Conservation (phyloP, 2,888 invertebrate species). For the Latheticus oryzae region DNA sequence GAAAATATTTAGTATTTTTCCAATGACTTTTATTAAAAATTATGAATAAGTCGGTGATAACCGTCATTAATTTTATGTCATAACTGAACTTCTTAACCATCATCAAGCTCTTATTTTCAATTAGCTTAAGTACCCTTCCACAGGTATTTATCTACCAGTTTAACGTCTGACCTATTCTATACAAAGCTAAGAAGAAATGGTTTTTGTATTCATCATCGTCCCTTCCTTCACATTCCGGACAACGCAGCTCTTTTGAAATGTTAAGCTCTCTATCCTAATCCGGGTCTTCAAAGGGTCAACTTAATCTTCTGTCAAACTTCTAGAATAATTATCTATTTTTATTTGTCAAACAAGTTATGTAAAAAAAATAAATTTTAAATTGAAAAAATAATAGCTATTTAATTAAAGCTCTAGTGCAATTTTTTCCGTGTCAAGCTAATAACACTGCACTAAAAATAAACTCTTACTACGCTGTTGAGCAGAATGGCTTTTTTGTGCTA, state of each 20-base stretch:
- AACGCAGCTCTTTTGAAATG: constrained; percentile 32
- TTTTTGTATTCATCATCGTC: constrained; percentile 26
- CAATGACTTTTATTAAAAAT: constrained; percentile 25
- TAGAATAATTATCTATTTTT: constrained; percentile 45
- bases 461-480: too few relatives aligned
- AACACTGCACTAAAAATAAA: too few relatives aligned
- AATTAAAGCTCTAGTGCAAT: too few relatives aligned
- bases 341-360: constrained; percentile 1
- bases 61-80: constrained; percentile 32
- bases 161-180: constrained; percentile 20
- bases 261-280: constrained; percentile 41
- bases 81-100: constrained; percentile 31
- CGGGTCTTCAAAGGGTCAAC: constrained; percentile 42
- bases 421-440: too few relatives aligned
- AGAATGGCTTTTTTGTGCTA: too few relatives aligned
- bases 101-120: constrained; percentile 30
- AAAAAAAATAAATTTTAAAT: neutral
- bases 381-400: neutral
- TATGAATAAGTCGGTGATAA: constrained; percentile 31
- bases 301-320: constrained; percentile 43
- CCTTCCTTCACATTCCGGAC: constrained; percentile 34
- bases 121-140: constrained; percentile 9
- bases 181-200: constrained; percentile 2
- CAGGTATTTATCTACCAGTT: constrained; percentile 24
- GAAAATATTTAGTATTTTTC: too few relatives aligned